phyloP scores from a whole-genome alignment of 2,113 vertebrate genomes.

The Kryptolebias marmoratus region DNA sequence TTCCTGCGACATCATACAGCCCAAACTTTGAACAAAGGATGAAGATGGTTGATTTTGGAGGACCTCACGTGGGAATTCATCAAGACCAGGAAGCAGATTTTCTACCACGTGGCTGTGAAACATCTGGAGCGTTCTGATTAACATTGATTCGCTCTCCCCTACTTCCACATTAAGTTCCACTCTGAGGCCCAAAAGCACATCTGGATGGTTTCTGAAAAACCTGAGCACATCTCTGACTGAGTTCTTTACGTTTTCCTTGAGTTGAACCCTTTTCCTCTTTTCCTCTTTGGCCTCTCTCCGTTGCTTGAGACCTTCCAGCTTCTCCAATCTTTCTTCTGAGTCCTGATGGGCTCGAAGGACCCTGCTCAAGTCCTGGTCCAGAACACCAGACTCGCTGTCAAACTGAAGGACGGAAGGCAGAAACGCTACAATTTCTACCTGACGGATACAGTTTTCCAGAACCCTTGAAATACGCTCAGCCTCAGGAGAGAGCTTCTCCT shows the following conservation, averaged over 20 bases:
- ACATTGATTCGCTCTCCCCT: conserved; percentile 24
- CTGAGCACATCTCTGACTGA: conserved; percentile 81
- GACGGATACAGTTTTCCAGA: conserved; percentile 79
- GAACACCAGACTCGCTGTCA: conserved; percentile 19
- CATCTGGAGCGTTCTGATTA: conserved; percentile 74
- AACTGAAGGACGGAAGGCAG: conserved; percentile 54
- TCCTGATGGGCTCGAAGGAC: conserved; percentile 66
- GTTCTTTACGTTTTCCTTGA: conserved; percentile 58
- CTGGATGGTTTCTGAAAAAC: conserved; percentile 62
- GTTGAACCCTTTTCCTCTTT: conserved; percentile 1
- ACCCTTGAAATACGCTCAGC: conserved; percentile 75
- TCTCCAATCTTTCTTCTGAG: conserved; percentile 55
- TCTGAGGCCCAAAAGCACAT: conserved; percentile 46
- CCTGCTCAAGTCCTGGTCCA: conserved; percentile 51
- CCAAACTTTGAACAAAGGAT: conserved; percentile 50
- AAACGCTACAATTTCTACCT: conserved; percentile 70
- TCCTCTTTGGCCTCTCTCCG: neutral
- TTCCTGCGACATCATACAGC: conserved; percentile 59
- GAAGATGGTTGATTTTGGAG: conserved; percentile 58
- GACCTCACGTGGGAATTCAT: conserved; percentile 71
- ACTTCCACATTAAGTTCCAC: neutral
- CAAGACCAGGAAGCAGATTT: conserved; percentile 64
- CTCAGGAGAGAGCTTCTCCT: conserved; percentile 74
- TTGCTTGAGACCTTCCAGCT: neutral
- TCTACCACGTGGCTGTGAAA: conserved; percentile 78